A percentile compares a stretch with the other conserved stretches of the same genome.
These are phyloP conservation scores for Eidolon helvum DNA, from an alignment of 2,113 vertebrate genomes.

Conservation along the genomic window DNA sequence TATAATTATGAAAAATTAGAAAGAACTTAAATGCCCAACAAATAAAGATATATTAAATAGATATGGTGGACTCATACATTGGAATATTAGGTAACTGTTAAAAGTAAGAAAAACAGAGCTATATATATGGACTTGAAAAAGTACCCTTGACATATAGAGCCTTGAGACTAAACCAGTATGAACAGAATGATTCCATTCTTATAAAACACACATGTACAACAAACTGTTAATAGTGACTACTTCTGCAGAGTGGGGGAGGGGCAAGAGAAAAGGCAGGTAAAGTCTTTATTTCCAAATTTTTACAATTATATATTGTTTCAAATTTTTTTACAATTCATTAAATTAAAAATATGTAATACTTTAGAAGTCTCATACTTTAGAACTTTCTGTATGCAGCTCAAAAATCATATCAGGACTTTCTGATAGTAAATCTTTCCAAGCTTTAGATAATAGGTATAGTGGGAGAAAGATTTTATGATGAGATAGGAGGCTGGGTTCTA, in stretches of 20 bases:
- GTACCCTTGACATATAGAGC: background rate
- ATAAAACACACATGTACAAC: background rate
- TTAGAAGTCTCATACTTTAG: background rate
- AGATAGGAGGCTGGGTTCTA: background rate
- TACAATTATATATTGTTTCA: background rate
- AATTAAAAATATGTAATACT: background rate
- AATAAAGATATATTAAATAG: background rate
- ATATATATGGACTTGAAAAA: background rate
- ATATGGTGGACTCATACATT: background rate
- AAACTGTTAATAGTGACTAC: background rate
- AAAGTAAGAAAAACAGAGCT: background rate
- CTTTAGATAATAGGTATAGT: background rate
- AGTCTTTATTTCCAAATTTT: background rate
- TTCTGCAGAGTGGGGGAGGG: background rate
- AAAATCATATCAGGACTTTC: background rate
- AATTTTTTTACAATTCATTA: background rate
- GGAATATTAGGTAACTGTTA: background rate
- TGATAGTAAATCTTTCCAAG: background rate
- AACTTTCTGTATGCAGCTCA: background rate
- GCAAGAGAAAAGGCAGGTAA: background rate
- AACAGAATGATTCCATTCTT: background rate
- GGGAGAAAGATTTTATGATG: background rate
- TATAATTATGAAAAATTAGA: background rate
- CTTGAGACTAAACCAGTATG: background rate
- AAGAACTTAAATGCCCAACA: background rate